Evolutionary conservation across 2,797 vertebrate species (phyloP), one percentile per base, ranked within the genome.

Genomic region (Anguilla pacifica): DNA sequence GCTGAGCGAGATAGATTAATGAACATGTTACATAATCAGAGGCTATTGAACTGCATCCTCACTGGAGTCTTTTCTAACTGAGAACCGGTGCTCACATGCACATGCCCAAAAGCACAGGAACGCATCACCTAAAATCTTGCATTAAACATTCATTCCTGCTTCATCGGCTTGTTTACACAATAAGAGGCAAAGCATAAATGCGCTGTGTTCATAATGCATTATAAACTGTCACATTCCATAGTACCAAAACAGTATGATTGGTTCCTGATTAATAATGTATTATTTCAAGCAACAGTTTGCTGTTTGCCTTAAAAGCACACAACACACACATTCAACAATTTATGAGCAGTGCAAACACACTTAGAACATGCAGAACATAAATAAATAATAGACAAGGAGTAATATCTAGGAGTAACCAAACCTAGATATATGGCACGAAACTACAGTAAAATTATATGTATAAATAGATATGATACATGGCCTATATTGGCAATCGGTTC

Each of bases 21-120:
- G 89, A 53, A 84, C 43, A 72, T 59, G 86, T 92, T 91, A 88
- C 86, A 86, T 88, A 91, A 92, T 67, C 72, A 61, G 67, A 72
- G 31, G 57, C 79, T 64, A 35, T 87, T 5, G 51, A 64, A 25
- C 43, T 51, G 61, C 25, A 19, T n/a, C 25, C 64, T 67, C 5
- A 64, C 19, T 19, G 19, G 31, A 59, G 77, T 81, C 46, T 83
- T 57, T 13, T 46, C 43, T 67, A 13, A n/a, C 35, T 72, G 61
- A 86, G 67, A 70, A 49, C 49, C 35, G 49, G 17, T 28, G 35
- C 25, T 19, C 46, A 28, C 43, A 15, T 61, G 43, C 39, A n/a
- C 49, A 19, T 72, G 22, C 22, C 31, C 59, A 64, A 85, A 70
- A 51, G 6, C 15, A 10, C 11, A 81, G 31, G 43, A 49, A 49